Evolutionary conservation across 2,113 vertebrate genomes (phyloP), one percentile per base, ranked within the genome.

Genomic region (Chunga burmeisteri): DNA sequence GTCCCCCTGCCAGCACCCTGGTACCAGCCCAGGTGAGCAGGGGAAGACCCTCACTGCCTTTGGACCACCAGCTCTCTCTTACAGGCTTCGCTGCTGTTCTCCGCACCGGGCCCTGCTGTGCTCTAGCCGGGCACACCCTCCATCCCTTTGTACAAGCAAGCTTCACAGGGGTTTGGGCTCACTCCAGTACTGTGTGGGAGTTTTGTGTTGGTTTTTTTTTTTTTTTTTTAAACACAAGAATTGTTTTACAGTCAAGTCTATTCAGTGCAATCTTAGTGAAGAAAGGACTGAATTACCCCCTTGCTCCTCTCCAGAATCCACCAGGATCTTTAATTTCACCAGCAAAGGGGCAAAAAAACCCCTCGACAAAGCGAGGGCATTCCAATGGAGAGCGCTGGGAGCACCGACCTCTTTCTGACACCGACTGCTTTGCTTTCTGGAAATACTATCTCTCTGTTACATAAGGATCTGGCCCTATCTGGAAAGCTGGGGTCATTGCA

Each of bases 381-480:
- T 6, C 0, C 40, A 91, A 44, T 2, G 25, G 65, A 62, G 80
- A 89, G 83, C 78, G 83, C 78, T 30, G 40, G 47, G 96, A 94
- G 81, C 83, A 61, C 49, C 12, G 58, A 84, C 73, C 96, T 94
- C 58, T 8, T 87, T 38, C 78, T 72, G 78, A 92, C 85, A 95
- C 90, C 1, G 23, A 26, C 66, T n/a, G 70, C 94, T 85, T 8
- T 20, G 78, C 91, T 77, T 78, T 88, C 93, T 94, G 97, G 96
- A 95, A 96, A 94, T 91, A 20, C 62, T 91, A 85, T 96, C 93
- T 92, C 86, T 13, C 56, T 2, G 89, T 96, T 94, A 94, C 84
- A 90, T 95, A 96, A 97, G 74, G 90, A 94, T 23, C 92, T 96
- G 95, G 94, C 95, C 95, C 87, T 97, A 85, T 95, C 91, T 90